Base-by-base conservation (phyloP, 1,140 invertebrate genomes). In the Penaeus chinensis region DNA sequence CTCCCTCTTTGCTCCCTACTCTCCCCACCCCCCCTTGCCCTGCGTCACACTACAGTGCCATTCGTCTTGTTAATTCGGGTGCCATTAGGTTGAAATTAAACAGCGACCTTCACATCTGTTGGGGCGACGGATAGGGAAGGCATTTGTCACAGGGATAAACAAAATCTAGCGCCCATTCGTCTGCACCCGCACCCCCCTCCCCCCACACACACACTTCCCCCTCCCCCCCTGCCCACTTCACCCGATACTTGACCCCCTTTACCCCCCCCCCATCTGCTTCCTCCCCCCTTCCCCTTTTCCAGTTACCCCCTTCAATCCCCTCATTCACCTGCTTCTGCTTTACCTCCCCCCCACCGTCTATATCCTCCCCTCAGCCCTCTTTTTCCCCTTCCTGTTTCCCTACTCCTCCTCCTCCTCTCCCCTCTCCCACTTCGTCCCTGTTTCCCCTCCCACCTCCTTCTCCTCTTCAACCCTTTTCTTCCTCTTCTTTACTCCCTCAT, bases 71-170 rank as follows among this genome's bases (percentile, higher is more conserved):
- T 89, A 89, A 89, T 89, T 85, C 83, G 83, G 83, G 88, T 85
- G 88, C 88, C 88, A 89, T 89, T 89, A 89, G 84, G 88, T 85
- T 89, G 88, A 89, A 89, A 89, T 89, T 89, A 89, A 89, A 89
- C 88, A 85, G 88, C 88, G 88, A 85, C 88, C 83, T 85, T 89
- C 88, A 77, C 88, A 89, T 89, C 88, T 89, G 88, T 89, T 85
- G 83, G 83, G 78, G 74, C 63, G 88, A 89, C 88, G 88, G 83
- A 89, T 89, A 85, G 88, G 83, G 88, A 74, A 63, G 65, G 79
- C 88, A 89, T 89, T 89, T 89, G 88, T 89, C 88, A 85, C 77
- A 61, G 54, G 88, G 88, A 89, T 89, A 89, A 89, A 89, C 88
- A 89, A 89, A 89, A 89, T 89, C 88, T 84, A 60, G 69, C 78